Percentiles rank a stretch among this genome's conserved stretches.
Evolutionary conservation across 92 coral and sea anemone genomes (phyloP).

Genomic region (Phenganax marumi): DNA sequence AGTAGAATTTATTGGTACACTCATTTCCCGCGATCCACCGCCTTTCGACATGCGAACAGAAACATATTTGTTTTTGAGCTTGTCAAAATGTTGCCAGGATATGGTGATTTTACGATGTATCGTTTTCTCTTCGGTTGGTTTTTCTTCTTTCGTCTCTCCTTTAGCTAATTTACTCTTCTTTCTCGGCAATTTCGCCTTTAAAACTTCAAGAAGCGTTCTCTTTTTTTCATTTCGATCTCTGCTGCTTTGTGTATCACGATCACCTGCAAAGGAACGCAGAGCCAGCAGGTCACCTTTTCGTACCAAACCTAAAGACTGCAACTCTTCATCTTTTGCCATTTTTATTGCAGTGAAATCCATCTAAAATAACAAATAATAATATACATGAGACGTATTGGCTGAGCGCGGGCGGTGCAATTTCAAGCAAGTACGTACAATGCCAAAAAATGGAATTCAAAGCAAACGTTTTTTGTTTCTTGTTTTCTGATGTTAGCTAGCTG

Average conservation of each 20-base stretch:
- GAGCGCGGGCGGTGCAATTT: too few species aligned
- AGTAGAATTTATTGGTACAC: constrained; percentile 40
- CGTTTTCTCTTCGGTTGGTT: neutral
- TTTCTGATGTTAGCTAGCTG: too few species aligned
- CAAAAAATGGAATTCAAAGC: too few species aligned
- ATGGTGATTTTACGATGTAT: constrained; percentile 39
- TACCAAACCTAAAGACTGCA: neutral
- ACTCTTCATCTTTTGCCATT: constrained; percentile 21
- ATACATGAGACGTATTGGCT: too few species aligned
- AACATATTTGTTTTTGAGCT: constrained; percentile 33
- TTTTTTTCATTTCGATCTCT: constrained; percentile 14
- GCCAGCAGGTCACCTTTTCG: constrained; percentile 14
- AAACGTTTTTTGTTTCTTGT: too few species aligned
- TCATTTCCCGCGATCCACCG: constrained; percentile 51
- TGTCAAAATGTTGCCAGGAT: constrained; percentile 53
- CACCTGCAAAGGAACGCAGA: neutral
- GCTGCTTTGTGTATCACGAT: neutral
- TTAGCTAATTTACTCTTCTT: constrained; percentile 13
- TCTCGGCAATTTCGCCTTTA: constrained; percentile 12
- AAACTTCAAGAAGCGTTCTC: constrained; percentile 8
- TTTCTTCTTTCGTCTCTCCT: constrained; percentile 27
- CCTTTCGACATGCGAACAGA: constrained; percentile 56
- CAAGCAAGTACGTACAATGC: too few species aligned
- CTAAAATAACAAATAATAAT: neutral
- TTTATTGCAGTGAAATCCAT: constrained; percentile 9